phyloP scores from a whole-genome alignment of 1,140 invertebrate species.

The Drosophila pseudoobscura region DNA sequence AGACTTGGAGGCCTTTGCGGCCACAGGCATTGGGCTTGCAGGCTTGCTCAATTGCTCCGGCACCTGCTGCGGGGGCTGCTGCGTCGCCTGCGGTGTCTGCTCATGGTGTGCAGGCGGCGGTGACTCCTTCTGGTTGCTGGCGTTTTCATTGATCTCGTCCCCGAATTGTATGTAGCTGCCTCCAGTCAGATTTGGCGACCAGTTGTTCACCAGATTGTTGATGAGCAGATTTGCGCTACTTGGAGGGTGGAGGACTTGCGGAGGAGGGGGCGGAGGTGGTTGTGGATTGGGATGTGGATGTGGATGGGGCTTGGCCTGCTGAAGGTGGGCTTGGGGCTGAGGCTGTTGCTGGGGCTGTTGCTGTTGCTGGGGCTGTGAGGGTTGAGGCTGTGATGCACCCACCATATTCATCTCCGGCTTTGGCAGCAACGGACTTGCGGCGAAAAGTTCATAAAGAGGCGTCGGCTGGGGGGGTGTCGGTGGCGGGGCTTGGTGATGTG shows the following conservation, averaged over 20 bases:
- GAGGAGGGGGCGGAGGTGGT: slow-evolving; percentile 8
- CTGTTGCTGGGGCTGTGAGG: slow-evolving; percentile 20
- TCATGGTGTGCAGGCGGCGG: slow-evolving; percentile 9
- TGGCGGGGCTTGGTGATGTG: slow-evolving; percentile 35
- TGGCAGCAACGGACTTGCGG: slow-evolving; percentile 70
- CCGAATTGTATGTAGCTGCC: slow-evolving; percentile 93
- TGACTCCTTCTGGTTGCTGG: slow-evolving; percentile 42
- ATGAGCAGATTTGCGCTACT: slow-evolving; percentile 84
- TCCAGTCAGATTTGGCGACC: slow-evolving; percentile 90
- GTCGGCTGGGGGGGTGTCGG: slow-evolving; percentile 51
- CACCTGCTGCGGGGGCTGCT: slow-evolving; percentile 7
- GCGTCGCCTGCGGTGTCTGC: background rate
- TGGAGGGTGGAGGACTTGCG: slow-evolving; percentile 41
- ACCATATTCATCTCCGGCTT: slow-evolving; percentile 61
- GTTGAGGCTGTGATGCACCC: slow-evolving; percentile 25
- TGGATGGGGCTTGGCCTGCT: slow-evolving; percentile 20
- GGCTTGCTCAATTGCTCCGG: slow-evolving; percentile 20
- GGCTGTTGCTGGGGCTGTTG: slow-evolving; percentile 3
- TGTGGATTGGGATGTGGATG: slow-evolving; percentile 15
- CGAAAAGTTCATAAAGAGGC: slow-evolving; percentile 73
- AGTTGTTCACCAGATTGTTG: slow-evolving; percentile 91
- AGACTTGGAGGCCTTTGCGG: slow-evolving; percentile 31
- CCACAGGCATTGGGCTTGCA: slow-evolving; percentile 28
- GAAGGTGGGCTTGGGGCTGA: slow-evolving; percentile 28
- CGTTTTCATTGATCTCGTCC: slow-evolving; percentile 69